phyloP scores from a whole-genome alignment of 1,140 invertebrate genomes.

The Mycetomoellerius zeteki region DNA sequence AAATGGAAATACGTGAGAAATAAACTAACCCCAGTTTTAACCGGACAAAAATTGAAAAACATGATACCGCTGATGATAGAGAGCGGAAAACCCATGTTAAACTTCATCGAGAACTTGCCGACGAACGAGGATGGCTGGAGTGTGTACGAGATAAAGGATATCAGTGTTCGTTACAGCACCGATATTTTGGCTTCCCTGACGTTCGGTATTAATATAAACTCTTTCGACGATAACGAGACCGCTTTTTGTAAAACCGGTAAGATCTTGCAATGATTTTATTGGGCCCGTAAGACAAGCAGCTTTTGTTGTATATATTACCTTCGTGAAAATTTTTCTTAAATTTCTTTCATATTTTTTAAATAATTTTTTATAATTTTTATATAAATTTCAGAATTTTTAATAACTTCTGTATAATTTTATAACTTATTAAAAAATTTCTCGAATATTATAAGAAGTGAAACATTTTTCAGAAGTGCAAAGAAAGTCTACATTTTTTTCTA shows the following conservation, averaged over 20 bases:
- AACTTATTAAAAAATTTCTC: neutral
- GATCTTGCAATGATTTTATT: neutral
- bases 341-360: too few relatives aligned
- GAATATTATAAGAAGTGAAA: neutral
- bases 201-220: slow-evolving; percentile 86
- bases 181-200: slow-evolving; percentile 87
- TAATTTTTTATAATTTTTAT: too few relatives aligned
- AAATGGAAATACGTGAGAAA: slow-evolving; percentile 83
- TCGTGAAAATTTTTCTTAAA: too few relatives aligned
- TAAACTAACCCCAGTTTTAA: slow-evolving; percentile 86
- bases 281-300: too few relatives aligned
- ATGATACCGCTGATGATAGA: slow-evolving; percentile 86
- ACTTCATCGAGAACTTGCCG: slow-evolving; percentile 70
- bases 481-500: too few relatives aligned
- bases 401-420: neutral
- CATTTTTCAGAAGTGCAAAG: too few relatives aligned
- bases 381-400: too few relatives aligned
- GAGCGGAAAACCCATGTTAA: slow-evolving; percentile 69
- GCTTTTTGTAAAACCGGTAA: slow-evolving; percentile 81
- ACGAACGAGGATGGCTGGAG: slow-evolving; percentile 60
- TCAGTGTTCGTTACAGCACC: slow-evolving; percentile 84
- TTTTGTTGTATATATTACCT: too few relatives aligned
- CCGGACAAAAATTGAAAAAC: slow-evolving; percentile 85
- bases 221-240: slow-evolving; percentile 80
- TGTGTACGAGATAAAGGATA: slow-evolving; percentile 80